phyloP scores from a whole-genome alignment of 92 coral and sea anemone species.

The Virgularia gustaviana region DNA sequence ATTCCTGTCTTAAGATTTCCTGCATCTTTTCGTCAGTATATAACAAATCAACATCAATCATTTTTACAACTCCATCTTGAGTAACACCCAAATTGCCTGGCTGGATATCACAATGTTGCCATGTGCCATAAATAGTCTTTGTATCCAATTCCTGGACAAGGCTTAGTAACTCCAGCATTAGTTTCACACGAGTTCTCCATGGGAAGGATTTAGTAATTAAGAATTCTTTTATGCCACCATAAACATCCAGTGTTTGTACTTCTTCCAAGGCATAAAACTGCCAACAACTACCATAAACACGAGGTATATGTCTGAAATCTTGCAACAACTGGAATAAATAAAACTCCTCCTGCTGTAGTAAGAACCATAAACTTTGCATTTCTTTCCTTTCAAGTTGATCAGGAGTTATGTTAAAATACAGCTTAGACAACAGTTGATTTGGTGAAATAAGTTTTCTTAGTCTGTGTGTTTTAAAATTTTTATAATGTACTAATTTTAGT shows the following conservation, averaged over 20 bases:
- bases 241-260: conserved; percentile 56
- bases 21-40: conserved; percentile 58
- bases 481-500: not conserved
- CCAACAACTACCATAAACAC: conserved; percentile 86
- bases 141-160: conserved; percentile 52
- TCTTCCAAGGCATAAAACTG: conserved; percentile 75
- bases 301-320: conserved; percentile 71
- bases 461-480: conserved; percentile 35
- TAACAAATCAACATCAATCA: conserved; percentile 73
- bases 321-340: conserved; percentile 66
- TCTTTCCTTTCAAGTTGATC: conserved; percentile 56
- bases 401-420: conserved; percentile 64
- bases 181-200: conserved; percentile 63
- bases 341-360: conserved; percentile 78
- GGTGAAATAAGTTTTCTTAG: conserved; percentile 46
- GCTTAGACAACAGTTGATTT: conserved; percentile 41
- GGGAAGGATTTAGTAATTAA: conserved; percentile 50
- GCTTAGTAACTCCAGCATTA: conserved; percentile 62
- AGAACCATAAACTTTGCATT: conserved; percentile 72
- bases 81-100: conserved; percentile 83
- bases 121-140: conserved; percentile 57
- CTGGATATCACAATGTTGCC: conserved; percentile 87
- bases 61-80: conserved; percentile 55
- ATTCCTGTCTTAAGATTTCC: conserved; percentile 58
- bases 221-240: conserved; percentile 22